phyloP scores from a whole-genome alignment of 2,797 vertebrate species.

The Taenioides sp. region DNA sequence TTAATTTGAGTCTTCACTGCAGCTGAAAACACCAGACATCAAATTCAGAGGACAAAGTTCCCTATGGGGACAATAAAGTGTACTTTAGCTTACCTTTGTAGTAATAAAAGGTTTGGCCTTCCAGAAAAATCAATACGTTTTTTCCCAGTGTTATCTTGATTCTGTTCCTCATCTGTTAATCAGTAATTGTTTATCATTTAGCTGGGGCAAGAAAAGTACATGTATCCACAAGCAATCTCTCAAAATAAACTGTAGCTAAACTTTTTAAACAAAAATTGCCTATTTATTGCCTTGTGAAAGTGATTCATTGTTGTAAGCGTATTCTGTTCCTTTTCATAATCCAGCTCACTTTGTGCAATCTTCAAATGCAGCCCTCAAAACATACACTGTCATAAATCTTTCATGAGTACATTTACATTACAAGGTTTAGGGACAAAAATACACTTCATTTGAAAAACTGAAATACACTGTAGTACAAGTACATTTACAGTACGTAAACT shows the following conservation, averaged over 20 bases:
- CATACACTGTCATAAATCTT: neutral
- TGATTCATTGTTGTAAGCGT: conserved; percentile 24
- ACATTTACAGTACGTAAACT: neutral
- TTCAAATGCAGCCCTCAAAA: neutral
- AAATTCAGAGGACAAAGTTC: too few relatives aligned
- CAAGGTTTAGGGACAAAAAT: neutral
- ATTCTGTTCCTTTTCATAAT: conserved; percentile 25
- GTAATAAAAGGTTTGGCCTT: neutral
- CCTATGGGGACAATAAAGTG: too few relatives aligned
- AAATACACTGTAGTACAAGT: neutral
- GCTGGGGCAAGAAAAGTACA: conserved; percentile 11
- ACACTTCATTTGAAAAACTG: neutral
- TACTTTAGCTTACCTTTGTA: too few relatives aligned
- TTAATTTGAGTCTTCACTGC: too few relatives aligned
- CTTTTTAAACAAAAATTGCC: neutral
- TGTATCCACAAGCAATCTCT: conserved; percentile 25
- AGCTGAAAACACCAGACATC: too few relatives aligned
- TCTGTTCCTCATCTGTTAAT: conserved; percentile 24
- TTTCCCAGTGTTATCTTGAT: conserved; percentile 21
- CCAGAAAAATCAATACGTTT: conserved; percentile 27
- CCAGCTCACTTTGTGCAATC: conserved; percentile 22
- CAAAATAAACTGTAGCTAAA: conserved; percentile 53
- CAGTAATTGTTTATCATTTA: conserved; percentile 56
- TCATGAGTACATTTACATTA: neutral
- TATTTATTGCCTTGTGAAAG: conserved; percentile 7